Conservation (phyloP, 2,888 invertebrate species). For the Xanthia togata region DNA sequence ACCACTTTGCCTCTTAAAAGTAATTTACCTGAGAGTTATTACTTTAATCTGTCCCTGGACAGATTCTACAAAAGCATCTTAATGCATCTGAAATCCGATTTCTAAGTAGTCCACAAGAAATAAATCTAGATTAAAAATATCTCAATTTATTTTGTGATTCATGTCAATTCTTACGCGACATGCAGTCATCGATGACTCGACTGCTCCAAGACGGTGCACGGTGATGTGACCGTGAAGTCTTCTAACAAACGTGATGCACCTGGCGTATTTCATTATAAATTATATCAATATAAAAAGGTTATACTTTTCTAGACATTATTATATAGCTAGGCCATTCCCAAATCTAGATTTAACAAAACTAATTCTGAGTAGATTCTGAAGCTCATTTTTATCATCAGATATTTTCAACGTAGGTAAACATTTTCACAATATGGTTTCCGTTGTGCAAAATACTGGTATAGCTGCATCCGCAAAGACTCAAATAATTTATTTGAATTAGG, state of each 20-base stretch:
- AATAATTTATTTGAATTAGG: too few relatives aligned
- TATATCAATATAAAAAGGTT: not conserved
- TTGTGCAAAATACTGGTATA: not conserved
- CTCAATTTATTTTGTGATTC: conserved; percentile 22
- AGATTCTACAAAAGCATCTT: not conserved
- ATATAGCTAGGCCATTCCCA: not conserved
- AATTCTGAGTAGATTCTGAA: not conserved
- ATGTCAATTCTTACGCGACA: conserved; percentile 23
- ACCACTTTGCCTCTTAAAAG: conserved; percentile 4
- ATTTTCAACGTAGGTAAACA: not conserved
- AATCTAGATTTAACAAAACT: not conserved
- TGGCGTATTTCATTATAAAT: conserved; percentile 9
- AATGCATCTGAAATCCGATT: not conserved
- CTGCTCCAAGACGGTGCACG: conserved; percentile 17
- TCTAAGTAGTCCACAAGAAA: not conserved
- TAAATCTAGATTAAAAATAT: conserved; percentile 11
- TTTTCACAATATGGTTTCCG: not conserved
- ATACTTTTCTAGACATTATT: not conserved
- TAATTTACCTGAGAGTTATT: conserved; percentile 15
- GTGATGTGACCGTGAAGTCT: conserved; percentile 39
- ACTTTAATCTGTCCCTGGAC: not conserved
- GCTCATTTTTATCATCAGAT: too few relatives aligned
- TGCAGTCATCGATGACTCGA: conserved; percentile 42
- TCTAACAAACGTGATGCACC: conserved; percentile 27
- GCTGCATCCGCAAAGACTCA: not conserved